A percentile compares a stretch with the other conserved stretches of the same genome.
Evolutionary conservation across 2,888 invertebrate genomes (phyloP).

Genomic region (Teleogryllus oceanicus): DNA sequence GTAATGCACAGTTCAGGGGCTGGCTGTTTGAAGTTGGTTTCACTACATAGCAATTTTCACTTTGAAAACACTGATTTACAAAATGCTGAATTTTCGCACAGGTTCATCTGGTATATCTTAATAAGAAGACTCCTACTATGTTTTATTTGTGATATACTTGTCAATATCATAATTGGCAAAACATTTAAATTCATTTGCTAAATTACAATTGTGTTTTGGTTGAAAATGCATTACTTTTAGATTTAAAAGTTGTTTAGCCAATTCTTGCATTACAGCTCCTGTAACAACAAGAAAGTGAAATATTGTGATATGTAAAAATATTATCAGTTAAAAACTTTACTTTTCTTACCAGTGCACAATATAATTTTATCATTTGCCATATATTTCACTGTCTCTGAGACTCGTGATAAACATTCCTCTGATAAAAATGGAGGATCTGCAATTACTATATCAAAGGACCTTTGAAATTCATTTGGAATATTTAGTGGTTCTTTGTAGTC

Average conservation of each 20-base stretch:
- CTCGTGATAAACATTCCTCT: constrained; percentile 85
- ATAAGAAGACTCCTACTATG: too few relatives aligned
- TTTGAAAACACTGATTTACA: too few relatives aligned
- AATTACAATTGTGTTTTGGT: constrained; percentile 81
- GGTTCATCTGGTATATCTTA: too few relatives aligned
- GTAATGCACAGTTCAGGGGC: too few relatives aligned
- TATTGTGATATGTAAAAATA: too few relatives aligned
- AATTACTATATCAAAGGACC: constrained; percentile 75
- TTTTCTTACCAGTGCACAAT: constrained; percentile 73
- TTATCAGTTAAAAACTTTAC: too few relatives aligned
- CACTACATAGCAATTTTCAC: too few relatives aligned
- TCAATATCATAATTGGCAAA: constrained; percentile 83
- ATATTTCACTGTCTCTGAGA: constrained; percentile 70
- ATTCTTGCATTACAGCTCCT: constrained; percentile 73
- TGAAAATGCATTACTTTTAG: constrained; percentile 66
- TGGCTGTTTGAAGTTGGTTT: too few relatives aligned
- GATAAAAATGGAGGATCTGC: constrained; percentile 95
- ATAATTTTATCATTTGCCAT: constrained; percentile 73
- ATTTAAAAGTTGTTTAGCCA: constrained; percentile 61
- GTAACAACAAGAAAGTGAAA: constrained; percentile 39
- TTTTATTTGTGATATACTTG: constrained; percentile 30
- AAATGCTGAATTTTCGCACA: too few relatives aligned
- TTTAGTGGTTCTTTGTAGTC: constrained; percentile 80
- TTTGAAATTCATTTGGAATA: constrained; percentile 58
- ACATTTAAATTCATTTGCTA: constrained; percentile 90